Evolutionary conservation across 1,140 invertebrate species (phyloP).

Genomic region (Papilio machaon): DNA sequence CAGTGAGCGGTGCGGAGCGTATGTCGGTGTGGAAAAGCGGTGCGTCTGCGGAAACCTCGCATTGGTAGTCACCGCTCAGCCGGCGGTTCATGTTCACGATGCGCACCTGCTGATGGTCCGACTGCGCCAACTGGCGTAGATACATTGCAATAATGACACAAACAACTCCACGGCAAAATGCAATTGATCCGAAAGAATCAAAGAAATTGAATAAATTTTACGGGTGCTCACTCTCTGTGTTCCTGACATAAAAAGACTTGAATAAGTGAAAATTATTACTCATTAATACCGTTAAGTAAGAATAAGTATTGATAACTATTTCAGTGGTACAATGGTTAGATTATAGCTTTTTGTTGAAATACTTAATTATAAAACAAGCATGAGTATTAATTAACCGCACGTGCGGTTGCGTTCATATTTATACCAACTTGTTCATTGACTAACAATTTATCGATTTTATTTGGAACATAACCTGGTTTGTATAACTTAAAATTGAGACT

Average conservation of each 20-base stretch:
- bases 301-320: background rate
- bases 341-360: background rate
- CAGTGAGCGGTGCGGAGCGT: conserved; percentile 84
- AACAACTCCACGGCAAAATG: too few species aligned
- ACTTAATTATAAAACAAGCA: background rate
- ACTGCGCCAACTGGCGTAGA: conserved; percentile 77
- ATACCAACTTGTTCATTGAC: background rate
- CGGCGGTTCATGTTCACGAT: conserved; percentile 87
- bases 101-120: conserved; percentile 84
- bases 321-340: background rate
- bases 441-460: background rate
- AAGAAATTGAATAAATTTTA: too few species aligned
- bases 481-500: background rate
- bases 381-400: conserved; percentile 39
- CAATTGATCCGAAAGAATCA: too few species aligned
- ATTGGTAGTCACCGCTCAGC: conserved; percentile 87
- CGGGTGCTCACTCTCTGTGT: too few species aligned
- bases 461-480: conserved; percentile 1
- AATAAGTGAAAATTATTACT: too few species aligned
- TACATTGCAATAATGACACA: background rate
- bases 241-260: too few species aligned
- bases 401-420: background rate
- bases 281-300: too few species aligned
- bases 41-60: conserved; percentile 88
- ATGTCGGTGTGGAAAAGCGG: conserved; percentile 87